Percentiles rank a stretch among this genome's conserved stretches.
Conservation (phyloP, 2,797 vertebrate species). For the Pterois miles region DNA sequence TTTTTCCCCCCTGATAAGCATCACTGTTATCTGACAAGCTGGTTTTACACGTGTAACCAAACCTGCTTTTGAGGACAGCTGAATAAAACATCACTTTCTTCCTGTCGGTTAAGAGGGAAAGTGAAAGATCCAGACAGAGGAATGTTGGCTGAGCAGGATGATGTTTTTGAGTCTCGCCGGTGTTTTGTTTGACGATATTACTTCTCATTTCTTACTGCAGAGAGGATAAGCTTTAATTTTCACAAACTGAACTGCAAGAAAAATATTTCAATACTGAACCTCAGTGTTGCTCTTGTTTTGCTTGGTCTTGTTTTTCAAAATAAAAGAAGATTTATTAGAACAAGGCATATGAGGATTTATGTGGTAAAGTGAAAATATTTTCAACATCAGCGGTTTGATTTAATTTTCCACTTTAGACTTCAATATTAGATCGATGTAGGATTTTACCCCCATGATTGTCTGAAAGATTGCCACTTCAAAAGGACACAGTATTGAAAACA, state of each 20-base stretch:
- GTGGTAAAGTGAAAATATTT: slow-evolving; percentile 46
- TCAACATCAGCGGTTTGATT: slow-evolving; percentile 32
- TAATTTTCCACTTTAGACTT: slow-evolving; percentile 11
- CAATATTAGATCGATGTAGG: neutral
- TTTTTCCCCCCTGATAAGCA: slow-evolving; percentile 33
- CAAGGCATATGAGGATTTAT: slow-evolving; percentile 36
- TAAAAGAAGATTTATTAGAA: slow-evolving; percentile 52
- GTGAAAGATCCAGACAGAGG: slow-evolving; percentile 12
- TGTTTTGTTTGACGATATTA: slow-evolving; percentile 45
- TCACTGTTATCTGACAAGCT: slow-evolving; percentile 5
- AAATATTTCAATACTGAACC: slow-evolving; percentile 9
- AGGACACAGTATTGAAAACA: slow-evolving; percentile 51
- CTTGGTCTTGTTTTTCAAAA: slow-evolving; percentile 2
- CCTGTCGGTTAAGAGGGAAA: neutral
- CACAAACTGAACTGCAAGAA: slow-evolving; percentile 13
- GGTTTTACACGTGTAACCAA: neutral
- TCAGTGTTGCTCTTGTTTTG: neutral
- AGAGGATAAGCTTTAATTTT: slow-evolving; percentile 27
- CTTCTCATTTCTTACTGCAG: slow-evolving; percentile 19
- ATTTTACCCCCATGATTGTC: slow-evolving; percentile 13
- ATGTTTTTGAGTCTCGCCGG: slow-evolving; percentile 22
- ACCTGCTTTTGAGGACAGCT: slow-evolving; percentile 14
- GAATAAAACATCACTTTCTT: slow-evolving; percentile 33
- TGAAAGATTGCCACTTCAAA: slow-evolving; percentile 40
- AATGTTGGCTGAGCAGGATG: slow-evolving; percentile 24